Evolutionary conservation across 2,888 invertebrate genomes (phyloP), one percentile per base, ranked within the genome.

Genomic region (Erebia aethiops): DNA sequence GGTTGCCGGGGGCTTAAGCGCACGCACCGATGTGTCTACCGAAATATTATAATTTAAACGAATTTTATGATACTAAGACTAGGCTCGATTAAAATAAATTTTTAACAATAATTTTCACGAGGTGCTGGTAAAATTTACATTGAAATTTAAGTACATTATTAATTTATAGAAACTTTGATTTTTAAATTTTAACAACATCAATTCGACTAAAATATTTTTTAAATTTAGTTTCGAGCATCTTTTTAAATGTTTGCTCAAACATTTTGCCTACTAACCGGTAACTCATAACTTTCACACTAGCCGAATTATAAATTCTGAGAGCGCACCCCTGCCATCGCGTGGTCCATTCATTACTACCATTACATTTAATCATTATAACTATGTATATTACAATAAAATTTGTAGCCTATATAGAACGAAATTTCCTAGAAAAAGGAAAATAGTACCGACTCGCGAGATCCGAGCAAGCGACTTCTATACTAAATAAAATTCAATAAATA

Each of bases 171-270:
- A 91, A 92, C 89, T 90, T 92, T 90, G 87, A 90, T 90, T 91
- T 88, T 71, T 60, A 66, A 57, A 35, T 16, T 56, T 57, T 78
- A 92, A 92, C 92, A 93, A 92, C 92, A 92, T 92, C 92, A 88
- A 92, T 92, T 91, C 87, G 89, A 92, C 92, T 93, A 92, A 87
- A 87, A 87, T 87, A 87, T 88, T 86, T 87, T 76, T 84, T 84
- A 82, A 83, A 83, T 82, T 35, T 35, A 35, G 35, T 35, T 82
- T 81, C 85, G 92, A 92, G 92, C 92, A 87, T 88, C 83, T 85
- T 91, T 92, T 93, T 91, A 88, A 89, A 93, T 92, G 92, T 87
- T 82, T 88, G 92, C 92, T 90, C 92, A 88, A 84, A 93, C 92
- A 93, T 92, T 87, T 79, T 88, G 84, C 87, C 83, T 85, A 84